Conservation (phyloP, 2,888 invertebrate genomes). For the Plusia festucae region DNA sequence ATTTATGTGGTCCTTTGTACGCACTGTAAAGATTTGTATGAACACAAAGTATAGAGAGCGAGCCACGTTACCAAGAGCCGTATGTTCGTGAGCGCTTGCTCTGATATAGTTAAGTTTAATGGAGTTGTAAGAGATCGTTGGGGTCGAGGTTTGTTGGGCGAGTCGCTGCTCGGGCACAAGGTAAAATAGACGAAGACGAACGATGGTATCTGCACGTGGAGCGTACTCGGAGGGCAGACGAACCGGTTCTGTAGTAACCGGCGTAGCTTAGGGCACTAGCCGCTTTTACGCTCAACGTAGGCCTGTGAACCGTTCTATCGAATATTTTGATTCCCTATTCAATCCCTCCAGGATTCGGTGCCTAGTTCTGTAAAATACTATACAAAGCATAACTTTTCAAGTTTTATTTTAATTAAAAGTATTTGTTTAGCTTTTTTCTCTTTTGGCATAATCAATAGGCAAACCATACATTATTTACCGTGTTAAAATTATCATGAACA, state of each 20-base stretch:
- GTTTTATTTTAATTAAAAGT: not conserved
- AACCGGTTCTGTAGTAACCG: conserved; percentile 83
- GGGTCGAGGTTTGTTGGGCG: conserved; percentile 59
- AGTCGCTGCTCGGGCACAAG: conserved; percentile 56
- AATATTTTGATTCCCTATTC: conserved; percentile 51
- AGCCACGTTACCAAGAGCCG: conserved; percentile 56
- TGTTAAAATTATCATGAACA: not conserved
- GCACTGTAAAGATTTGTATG: conserved; percentile 64
- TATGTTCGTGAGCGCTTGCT: conserved; percentile 38
- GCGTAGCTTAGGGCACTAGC: conserved; percentile 81
- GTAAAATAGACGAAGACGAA: conserved; percentile 86
- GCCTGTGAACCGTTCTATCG: conserved; percentile 68
- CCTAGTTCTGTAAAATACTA: conserved; percentile 17
- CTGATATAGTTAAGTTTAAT: conserved; percentile 45
- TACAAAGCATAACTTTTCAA: not conserved
- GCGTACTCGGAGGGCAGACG: conserved; percentile 66
- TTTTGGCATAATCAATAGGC: too few species aligned
- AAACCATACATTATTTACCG: too few species aligned
- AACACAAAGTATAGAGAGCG: conserved; percentile 60
- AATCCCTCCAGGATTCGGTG: conserved; percentile 15
- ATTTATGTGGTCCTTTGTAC: conserved; percentile 76
- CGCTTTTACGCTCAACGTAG: conserved; percentile 67
- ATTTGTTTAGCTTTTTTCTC: not conserved
- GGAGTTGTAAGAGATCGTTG: conserved; percentile 48
- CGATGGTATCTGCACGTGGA: conserved; percentile 83